Evolutionary conservation across 2,113 vertebrate genomes (phyloP).

Genomic region (Lasiurus cinereus): DNA sequence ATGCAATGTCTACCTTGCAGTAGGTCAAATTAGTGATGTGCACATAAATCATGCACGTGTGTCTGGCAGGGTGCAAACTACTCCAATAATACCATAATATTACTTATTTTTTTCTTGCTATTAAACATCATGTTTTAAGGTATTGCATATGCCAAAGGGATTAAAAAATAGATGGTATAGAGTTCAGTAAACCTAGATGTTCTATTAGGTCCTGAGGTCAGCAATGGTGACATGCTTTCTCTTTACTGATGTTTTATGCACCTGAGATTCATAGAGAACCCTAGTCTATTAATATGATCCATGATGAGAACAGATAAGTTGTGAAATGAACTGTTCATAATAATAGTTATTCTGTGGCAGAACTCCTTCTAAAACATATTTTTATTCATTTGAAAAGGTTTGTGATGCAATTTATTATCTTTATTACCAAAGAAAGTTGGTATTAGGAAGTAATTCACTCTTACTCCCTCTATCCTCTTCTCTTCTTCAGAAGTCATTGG

Average conservation of each 20-base stretch:
- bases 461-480: constrained; percentile 1
- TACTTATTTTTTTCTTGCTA: background rate
- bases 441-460: constrained; percentile 27
- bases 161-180: background rate
- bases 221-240: background rate
- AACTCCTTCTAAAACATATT: constrained; percentile 36
- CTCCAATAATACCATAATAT: background rate
- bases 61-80: background rate
- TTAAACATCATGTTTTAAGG: constrained; percentile 37
- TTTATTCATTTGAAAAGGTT: constrained; percentile 70
- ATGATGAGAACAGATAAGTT: constrained; percentile 51
- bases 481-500: background rate
- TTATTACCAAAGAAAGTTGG: constrained; percentile 41
- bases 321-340: constrained; percentile 63
- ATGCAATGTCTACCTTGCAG: background rate
- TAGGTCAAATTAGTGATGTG: background rate
- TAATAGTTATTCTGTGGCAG: constrained; percentile 27
- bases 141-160: background rate
- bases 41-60: background rate
- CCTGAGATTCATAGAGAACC: constrained; percentile 9
- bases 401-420: constrained; percentile 60
- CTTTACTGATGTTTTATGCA: constrained; percentile 35
- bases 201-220: background rate
- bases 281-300: constrained; percentile 44
- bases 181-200: background rate